Evolutionary conservation across 1,140 invertebrate genomes (phyloP), one percentile per base, ranked within the genome.

Genomic region (Drosophila leontia): DNA sequence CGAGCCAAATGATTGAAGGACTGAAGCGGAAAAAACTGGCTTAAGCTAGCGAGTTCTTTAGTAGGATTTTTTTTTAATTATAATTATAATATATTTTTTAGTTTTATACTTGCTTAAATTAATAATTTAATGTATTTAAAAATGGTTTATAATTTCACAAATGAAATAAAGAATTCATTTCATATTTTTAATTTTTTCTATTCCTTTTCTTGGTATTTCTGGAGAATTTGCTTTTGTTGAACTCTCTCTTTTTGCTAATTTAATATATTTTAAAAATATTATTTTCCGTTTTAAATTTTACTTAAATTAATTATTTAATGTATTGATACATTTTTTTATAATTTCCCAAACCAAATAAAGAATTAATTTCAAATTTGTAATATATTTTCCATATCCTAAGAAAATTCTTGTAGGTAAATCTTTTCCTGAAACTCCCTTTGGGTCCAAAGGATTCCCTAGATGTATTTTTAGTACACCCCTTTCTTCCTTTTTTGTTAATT

Each of bases 1-100:
- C 29, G 11, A 34, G 44, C 11, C n/a, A 29, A 57, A 75, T 75
- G 71, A 74, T 74, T 74, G 55, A 74, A 72, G 53, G 45, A 74
- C 70, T 37, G 39, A 34, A 23, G 13, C 63, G 11, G 15, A 12
- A 32, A 32, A 29, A 29, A 11, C 44, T 17, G 13, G 11, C 26
- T 17, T 35, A n/a, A 45, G 29, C 26, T 26, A 23, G 12, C 19
- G n/a, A 41, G 34, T 55, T 32, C 59, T 39, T 56, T 26, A 26
- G 35, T 6, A 29, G 9, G 12, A n/a, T 50, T 50, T 19, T n/a
- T 5, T 55, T 23, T 26, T 26, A 34, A 23, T 59, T 44, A 32
- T 32, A 17, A 32, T 51, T 32, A 29, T 15, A 13, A 53, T 13
- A 26, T 1, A 26, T 17, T 12, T 50, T 4, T 1, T 7, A 6